Percentiles rank a stretch among this genome's conserved stretches.
These are phyloP conservation scores for Hyla sarda DNA, from an alignment of 2,113 vertebrate genomes.

Conservation along the genomic window DNA sequence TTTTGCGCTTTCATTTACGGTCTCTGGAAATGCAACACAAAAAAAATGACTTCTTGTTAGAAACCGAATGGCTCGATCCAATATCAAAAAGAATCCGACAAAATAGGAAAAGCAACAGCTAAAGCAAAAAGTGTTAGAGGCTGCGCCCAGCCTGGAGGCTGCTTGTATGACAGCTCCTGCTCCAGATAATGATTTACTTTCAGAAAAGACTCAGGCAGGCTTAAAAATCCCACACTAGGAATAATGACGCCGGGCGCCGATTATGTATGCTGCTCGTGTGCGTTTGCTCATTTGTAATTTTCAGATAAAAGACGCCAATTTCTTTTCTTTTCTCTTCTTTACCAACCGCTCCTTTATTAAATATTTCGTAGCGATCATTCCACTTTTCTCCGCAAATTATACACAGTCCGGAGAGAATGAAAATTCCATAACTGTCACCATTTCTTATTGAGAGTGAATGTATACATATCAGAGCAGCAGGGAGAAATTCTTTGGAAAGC, in stretches of 20 bases:
- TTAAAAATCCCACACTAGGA: neutral
- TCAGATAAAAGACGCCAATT: conserved; percentile 29
- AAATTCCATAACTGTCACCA: conserved; percentile 21
- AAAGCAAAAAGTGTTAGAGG: neutral
- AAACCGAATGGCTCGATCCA: neutral
- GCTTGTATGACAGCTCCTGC: neutral
- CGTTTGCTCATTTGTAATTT: conserved; percentile 30
- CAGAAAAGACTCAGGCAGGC: conserved; percentile 17
- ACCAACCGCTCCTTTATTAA: conserved; percentile 31
- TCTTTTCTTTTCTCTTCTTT: conserved; percentile 27
- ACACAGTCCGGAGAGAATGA: conserved; percentile 22
- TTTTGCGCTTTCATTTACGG: neutral
- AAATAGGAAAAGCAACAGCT: conserved; percentile 4
- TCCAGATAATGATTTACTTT: conserved; percentile 22
- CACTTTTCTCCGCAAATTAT: conserved; percentile 1
- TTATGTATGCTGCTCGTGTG: conserved; percentile 9
- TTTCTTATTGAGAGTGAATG: conserved; percentile 49
- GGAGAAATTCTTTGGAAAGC: conserved; percentile 38
- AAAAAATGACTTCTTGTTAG: neutral
- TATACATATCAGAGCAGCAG: conserved; percentile 7
- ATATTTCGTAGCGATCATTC: conserved; percentile 21
- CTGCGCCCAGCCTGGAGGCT: neutral
- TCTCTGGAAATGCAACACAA: neutral
- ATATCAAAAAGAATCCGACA: conserved; percentile 5
- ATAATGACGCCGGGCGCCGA: neutral